phyloP scores from a whole-genome alignment of 2,113 vertebrate genomes.

The Microcebus jonahi region DNA sequence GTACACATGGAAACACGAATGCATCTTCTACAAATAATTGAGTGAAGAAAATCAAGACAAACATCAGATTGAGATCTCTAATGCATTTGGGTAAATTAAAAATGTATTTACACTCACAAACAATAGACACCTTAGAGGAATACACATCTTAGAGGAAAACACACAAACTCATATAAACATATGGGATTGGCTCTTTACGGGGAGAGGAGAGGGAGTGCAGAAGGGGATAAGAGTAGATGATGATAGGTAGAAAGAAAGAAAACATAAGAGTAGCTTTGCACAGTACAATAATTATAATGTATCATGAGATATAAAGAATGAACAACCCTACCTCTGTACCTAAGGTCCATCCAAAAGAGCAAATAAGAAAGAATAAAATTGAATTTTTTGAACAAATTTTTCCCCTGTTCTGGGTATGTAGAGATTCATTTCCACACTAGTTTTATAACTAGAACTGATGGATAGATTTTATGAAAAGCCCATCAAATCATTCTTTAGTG shows the following conservation, averaged over 20 bases:
- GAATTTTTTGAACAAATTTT: not conserved
- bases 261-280: not conserved
- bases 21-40: not conserved
- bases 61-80: not conserved
- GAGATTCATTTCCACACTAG: not conserved
- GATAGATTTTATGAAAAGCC: not conserved
- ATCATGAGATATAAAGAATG: not conserved
- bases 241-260: not conserved
- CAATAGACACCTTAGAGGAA: not conserved
- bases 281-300: not conserved
- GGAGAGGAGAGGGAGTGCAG: not conserved
- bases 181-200: not conserved
- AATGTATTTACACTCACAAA: not conserved
- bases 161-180: not conserved
- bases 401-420: not conserved
- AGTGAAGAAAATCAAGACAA: not conserved
- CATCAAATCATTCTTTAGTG: not conserved
- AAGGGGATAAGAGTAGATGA: not conserved
- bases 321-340: not conserved
- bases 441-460: not conserved
- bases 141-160: not conserved
- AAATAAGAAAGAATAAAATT: not conserved
- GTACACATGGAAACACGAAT: not conserved
- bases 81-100: not conserved
- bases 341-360: not conserved